These are phyloP conservation scores for Gambelia wislizenii DNA, from an alignment of 2,797 vertebrate species.

Conservation along the genomic window DNA sequence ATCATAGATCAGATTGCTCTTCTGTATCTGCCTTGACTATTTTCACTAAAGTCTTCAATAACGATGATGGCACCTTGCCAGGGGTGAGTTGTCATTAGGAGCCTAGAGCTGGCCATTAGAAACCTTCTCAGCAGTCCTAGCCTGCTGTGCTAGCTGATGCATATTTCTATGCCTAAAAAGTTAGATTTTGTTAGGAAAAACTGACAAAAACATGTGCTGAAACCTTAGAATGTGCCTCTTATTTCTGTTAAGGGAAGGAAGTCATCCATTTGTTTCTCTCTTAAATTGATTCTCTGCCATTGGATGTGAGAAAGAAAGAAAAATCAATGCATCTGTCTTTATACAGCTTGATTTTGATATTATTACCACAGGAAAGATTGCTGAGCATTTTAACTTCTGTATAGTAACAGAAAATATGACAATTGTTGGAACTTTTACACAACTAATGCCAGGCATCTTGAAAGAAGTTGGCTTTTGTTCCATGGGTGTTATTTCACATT, in stretches of 20 bases:
- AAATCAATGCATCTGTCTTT: slow-evolving; percentile 15
- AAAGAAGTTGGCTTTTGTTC: not conserved
- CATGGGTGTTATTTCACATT: not conserved
- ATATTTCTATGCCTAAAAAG: slow-evolving; percentile 56
- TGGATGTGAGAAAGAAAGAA: not conserved
- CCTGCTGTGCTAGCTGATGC: slow-evolving; percentile 57
- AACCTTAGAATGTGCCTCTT: not conserved
- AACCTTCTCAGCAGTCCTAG: slow-evolving; percentile 59
- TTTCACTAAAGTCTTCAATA: slow-evolving; percentile 69
- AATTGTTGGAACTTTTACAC: slow-evolving; percentile 68
- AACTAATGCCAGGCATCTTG: not conserved
- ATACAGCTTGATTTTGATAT: slow-evolving; percentile 51
- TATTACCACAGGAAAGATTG: slow-evolving; percentile 57
- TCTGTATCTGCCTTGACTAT: slow-evolving; percentile 37
- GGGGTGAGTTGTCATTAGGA: slow-evolving; percentile 62
- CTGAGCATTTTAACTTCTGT: slow-evolving; percentile 70
- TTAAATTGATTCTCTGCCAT: slow-evolving; percentile 18
- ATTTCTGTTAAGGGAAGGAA: not conserved
- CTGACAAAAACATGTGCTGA: slow-evolving; percentile 45
- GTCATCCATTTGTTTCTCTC: slow-evolving; percentile 1
- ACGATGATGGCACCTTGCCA: slow-evolving; percentile 64
- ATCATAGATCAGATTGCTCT: slow-evolving; percentile 49
- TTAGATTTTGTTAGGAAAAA: slow-evolving; percentile 57
- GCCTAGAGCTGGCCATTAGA: slow-evolving; percentile 63
- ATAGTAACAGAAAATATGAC: slow-evolving; percentile 66